These are phyloP conservation scores for Sycon ciliatum DNA, from an alignment of 37 sponge, comb jelly and placozoan species.

Conservation along the genomic window DNA sequence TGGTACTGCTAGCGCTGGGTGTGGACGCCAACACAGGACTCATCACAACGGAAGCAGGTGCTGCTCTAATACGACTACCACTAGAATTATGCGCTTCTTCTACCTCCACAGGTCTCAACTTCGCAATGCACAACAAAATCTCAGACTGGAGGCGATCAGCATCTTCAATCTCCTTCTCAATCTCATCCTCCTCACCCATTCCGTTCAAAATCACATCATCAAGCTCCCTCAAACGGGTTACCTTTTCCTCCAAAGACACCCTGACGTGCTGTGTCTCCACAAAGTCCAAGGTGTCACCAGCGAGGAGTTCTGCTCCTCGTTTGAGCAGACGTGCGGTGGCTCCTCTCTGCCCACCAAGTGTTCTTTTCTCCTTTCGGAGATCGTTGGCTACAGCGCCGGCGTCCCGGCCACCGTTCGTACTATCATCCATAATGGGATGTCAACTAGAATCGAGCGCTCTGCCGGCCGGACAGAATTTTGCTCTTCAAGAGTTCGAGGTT, in stretches of 20 bases:
- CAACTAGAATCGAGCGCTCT: too few relatives aligned
- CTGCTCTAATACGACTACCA: too few relatives aligned
- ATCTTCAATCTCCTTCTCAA: slow-evolving; percentile 9
- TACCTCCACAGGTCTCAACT: not conserved
- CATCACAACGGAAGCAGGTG: too few relatives aligned
- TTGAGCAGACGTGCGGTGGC: slow-evolving; percentile 8
- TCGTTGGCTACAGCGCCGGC: slow-evolving; percentile 1
- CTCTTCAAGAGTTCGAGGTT: too few relatives aligned
- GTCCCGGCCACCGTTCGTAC: not conserved
- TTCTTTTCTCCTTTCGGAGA: not conserved
- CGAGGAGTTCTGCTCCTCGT: not conserved
- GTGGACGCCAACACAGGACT: too few relatives aligned
- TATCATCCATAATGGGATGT: not conserved
- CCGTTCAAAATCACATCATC: slow-evolving; percentile 13
- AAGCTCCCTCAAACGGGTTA: not conserved
- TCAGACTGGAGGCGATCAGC: slow-evolving; percentile 10
- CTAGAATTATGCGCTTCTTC: too few relatives aligned
- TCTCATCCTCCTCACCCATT: not conserved
- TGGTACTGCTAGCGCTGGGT: too few relatives aligned
- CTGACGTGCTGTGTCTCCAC: slow-evolving; percentile 13
- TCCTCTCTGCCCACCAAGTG: slow-evolving; percentile 20
- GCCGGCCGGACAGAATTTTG: too few relatives aligned
- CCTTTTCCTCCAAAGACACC: slow-evolving; percentile 1
- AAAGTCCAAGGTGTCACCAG: not conserved
- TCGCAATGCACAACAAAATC: not conserved